Evolutionary conservation across 2,888 invertebrate genomes (phyloP), one percentile per base, ranked within the genome.

Genomic region (Plutella xylostella): DNA sequence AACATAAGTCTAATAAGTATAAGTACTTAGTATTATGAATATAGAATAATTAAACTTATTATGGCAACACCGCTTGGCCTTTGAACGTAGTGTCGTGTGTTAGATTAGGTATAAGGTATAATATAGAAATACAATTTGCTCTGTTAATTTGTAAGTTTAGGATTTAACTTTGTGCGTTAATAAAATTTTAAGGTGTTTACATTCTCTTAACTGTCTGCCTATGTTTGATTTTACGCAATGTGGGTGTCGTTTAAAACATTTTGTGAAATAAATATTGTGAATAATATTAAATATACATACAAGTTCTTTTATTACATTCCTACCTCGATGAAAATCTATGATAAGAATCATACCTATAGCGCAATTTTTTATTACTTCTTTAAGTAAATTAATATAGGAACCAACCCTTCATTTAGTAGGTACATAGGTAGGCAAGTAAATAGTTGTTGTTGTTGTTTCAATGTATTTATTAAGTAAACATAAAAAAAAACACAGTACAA

Each of bases 41-140:
- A 15, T 22, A 28, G 39, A 43, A 39, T 43, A 33, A 41, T 48
- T 18, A 73, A n/a, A n/a, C n/a, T n/a, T 59, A 72, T 64, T 72
- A 64, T 83, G 83, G 83, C 82, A 83, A 82, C 82, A 83, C 83
- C 83, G 82, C 80, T 83, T 82, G 83, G 83, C 83, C 83, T 83
- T 79, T 75, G 72, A 78, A 69, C 57, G 71, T 77, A 78, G 80
- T 78, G 68, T 51, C 48, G 46, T 47, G 51, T 51, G 48, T 48
- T 47, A 41, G 37, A 37, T 15, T 42, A 21, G 42, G 14, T 72
- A 65, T 62, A 60, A 58, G 63, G 17, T 65, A 62, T 58, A n/a
- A n/a, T n/a, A n/a, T n/a, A n/a, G n/a, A n/a, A n/a, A n/a, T n/a
- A n/a, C n/a, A n/a, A n/a, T 65, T 57, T 63, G 59, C 59, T 67